phyloP scores from a whole-genome alignment of 1,140 invertebrate species.

The Drosophila gunungcola region DNA sequence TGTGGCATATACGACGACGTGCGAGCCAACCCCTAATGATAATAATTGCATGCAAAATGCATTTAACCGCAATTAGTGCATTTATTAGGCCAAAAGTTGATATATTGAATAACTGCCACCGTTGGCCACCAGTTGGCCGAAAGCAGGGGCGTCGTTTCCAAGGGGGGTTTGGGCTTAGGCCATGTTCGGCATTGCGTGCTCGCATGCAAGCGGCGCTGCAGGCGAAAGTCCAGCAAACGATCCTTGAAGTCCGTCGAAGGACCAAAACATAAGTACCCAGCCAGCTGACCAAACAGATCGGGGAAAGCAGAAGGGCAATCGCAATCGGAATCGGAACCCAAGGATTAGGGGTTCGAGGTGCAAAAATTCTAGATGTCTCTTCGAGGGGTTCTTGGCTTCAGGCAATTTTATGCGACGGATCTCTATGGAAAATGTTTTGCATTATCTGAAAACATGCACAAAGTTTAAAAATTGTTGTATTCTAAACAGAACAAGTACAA shows the following conservation, averaged over 20 bases:
- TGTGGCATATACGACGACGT: conserved; percentile 48
- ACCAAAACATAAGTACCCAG: conserved; percentile 3
- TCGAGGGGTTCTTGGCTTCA: no score
- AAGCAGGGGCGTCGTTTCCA: neutral
- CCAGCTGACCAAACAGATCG: conserved; percentile 20
- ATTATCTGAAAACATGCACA: no score
- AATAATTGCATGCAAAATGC: conserved; percentile 84
- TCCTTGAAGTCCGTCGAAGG: conserved; percentile 35
- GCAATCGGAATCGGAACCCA: neutral
- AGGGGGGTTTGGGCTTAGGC: no score
- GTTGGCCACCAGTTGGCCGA: conserved; percentile 54
- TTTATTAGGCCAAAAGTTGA: conserved; percentile 84
- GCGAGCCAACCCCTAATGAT: conserved; percentile 80
- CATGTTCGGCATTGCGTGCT: conserved; percentile 25
- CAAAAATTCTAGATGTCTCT: neutral
- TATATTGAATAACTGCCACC: conserved; percentile 73
- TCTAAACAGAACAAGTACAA: no score
- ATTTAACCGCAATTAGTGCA: conserved; percentile 85
- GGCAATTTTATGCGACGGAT: no score
- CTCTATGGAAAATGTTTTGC: no score
- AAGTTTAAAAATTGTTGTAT: no score
- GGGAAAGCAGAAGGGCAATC: no score
- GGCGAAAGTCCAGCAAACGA: conserved; percentile 39
- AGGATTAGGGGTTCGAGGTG: neutral
- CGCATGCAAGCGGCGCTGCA: conserved; percentile 35